Base-by-base conservation (phyloP, 1,140 invertebrate species). In the Dinothrombium tinctorium region DNA sequence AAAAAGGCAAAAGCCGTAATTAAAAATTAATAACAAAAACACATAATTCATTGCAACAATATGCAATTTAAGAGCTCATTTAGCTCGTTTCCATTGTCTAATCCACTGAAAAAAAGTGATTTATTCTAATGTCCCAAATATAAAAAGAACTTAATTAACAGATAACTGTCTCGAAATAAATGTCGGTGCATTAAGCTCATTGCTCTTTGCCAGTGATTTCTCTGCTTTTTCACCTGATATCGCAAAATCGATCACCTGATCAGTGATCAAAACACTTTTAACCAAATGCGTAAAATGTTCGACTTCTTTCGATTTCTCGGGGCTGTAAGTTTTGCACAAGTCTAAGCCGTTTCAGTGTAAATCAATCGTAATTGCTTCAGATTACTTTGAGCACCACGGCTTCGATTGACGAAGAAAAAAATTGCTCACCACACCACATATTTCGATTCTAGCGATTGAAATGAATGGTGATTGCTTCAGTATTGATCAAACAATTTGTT, bases 381-480 rank as follows among this genome's bases (percentile, higher is more conserved):
- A 96, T 84, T 20, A 96, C 79, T 51, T 87, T 79, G 45, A 95
- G 60, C 45, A 94, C 89, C 70, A 92, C 83, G 52, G 89, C 78
- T 60, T 94, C 84, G 5, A 83, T 77, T 15, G 87, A 79, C 5
- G 87, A 89, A 2, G 82, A 83, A 4, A 92, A 59, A 46, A 74
- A 75, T 57, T 90, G 78, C 46, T 70, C 74, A 1, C 73, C 70
- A 24, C 87, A 65, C 81, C 82, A 94, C 20, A 76, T 70, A 47
- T 89, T 80, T 47, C 95, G 89, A 62, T 92, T 94, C 42, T 84
- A n/a, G n/a, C n/a, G 79, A 45, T 78, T 73, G 57, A 94, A 95
- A 62, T 96, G 87, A 60, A 87, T 84, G 14, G 89, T 77, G 47
- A 95, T 94, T 19, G 84, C 81, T 47, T 82, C 65, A 41, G 92